Conservation (phyloP, 2,888 invertebrate genomes). For the Eilema sororculum region DNA sequence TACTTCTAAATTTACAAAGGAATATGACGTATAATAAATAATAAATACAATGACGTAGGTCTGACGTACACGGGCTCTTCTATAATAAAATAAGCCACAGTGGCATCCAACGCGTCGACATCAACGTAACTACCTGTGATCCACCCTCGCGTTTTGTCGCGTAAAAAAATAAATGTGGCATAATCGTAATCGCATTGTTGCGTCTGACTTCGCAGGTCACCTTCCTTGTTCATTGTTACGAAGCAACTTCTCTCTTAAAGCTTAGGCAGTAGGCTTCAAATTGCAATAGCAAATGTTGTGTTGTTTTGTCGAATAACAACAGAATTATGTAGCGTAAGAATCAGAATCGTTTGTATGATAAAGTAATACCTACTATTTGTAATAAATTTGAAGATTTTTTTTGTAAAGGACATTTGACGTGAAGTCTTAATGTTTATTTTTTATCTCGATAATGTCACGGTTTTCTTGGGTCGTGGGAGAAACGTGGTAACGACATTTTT, state of each 20-base stretch:
- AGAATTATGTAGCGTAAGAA: conserved; percentile 56
- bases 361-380: conserved; percentile 48
- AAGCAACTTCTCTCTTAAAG: conserved; percentile 29
- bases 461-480: conserved; percentile 41
- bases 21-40: neutral
- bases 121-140: conserved; percentile 37
- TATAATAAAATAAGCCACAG: neutral
- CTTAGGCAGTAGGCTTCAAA: conserved; percentile 12
- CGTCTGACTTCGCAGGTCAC: conserved; percentile 55
- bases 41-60: neutral
- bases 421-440: conserved; percentile 46
- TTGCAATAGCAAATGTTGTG: conserved; percentile 15
- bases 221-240: conserved; percentile 39
- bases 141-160: conserved; percentile 59
- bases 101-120: conserved; percentile 36
- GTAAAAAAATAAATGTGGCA: conserved; percentile 60
- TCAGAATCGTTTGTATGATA: conserved; percentile 51
- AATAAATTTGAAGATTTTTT: conserved; percentile 43
- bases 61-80: neutral
- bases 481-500: neutral
- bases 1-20: neutral
- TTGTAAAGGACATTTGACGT: conserved; percentile 39
- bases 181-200: conserved; percentile 63
- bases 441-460: conserved; percentile 30
- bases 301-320: conserved; percentile 45